Conservation (phyloP, 2,797 vertebrate species). For the Pelochelys cantorii region DNA sequence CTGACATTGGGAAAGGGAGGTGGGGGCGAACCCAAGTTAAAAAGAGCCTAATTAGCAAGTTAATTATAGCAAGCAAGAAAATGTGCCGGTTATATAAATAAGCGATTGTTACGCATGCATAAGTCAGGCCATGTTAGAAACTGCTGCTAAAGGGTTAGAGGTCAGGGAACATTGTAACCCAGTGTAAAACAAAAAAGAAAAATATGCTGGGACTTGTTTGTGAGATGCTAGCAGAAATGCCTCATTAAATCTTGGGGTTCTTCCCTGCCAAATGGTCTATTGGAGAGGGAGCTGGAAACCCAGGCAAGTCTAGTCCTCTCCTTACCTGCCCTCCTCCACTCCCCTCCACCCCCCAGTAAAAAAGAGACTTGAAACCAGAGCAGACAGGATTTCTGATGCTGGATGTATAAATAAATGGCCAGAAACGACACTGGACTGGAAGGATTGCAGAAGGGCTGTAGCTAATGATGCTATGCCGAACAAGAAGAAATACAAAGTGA, state of each 20-base stretch:
- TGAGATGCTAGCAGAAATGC: constrained; percentile 41
- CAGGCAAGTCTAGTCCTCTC: background rate
- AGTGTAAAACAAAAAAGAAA: constrained; percentile 29
- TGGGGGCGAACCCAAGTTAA: constrained; percentile 46
- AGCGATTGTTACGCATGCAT: constrained; percentile 62
- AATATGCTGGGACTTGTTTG: constrained; percentile 55
- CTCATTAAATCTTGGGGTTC: constrained; percentile 68
- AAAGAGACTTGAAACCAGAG: constrained; percentile 67
- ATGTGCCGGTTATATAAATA: constrained; percentile 74
- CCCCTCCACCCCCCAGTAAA: background rate
- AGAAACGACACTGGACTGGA: constrained; percentile 26
- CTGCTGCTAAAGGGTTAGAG: constrained; percentile 47
- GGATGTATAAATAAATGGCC: constrained; percentile 73
- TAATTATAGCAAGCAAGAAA: constrained; percentile 77
- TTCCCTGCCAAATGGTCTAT: constrained; percentile 12
- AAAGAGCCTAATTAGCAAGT: constrained; percentile 81
- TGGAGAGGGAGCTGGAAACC: constrained; percentile 42
- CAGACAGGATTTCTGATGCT: constrained; percentile 62
- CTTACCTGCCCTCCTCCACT: background rate
- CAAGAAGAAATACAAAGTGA: constrained; percentile 84
- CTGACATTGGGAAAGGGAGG: constrained; percentile 35
- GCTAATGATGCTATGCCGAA: constrained; percentile 70
- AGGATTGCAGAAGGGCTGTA: background rate
- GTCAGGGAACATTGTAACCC: constrained; percentile 70
- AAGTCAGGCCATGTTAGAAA: constrained; percentile 53